Conservation (phyloP, 1,140 invertebrate genomes). For the Homarus americanus region DNA sequence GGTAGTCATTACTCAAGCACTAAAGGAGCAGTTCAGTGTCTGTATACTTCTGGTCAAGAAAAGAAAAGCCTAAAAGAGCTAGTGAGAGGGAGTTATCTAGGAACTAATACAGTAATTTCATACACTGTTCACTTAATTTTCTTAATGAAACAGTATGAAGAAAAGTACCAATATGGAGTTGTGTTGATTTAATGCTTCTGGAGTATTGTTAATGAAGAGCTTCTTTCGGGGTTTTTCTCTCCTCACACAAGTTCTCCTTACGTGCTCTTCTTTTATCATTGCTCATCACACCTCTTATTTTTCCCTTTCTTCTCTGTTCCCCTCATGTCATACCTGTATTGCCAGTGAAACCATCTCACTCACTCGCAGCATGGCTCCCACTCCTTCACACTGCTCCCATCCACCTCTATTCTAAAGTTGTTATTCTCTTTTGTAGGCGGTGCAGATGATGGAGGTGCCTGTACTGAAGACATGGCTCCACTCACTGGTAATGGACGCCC, state of each 20-base stretch:
- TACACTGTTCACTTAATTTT: too few species aligned
- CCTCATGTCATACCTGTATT: background rate
- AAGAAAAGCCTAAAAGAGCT: too few species aligned
- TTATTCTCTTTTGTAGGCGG: conserved; percentile 74
- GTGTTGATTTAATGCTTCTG: too few species aligned
- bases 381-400: background rate
- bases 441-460: conserved; percentile 82
- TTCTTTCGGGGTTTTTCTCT: too few species aligned
- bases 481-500: conserved; percentile 80
- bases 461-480: conserved; percentile 82
- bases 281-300: background rate
- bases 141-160: too few species aligned
- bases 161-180: too few species aligned
- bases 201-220: too few species aligned
- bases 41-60: too few species aligned
- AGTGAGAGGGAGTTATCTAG: too few species aligned
- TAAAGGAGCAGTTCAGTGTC: too few species aligned
- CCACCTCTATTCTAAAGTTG: background rate
- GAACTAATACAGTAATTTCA: too few species aligned
- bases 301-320: background rate
- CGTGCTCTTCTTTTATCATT: background rate
- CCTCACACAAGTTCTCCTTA: background rate
- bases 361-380: conserved; percentile 1
- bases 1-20: too few species aligned
- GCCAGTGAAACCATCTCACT: background rate